A percentile compares a stretch with the other conserved stretches of the same genome.
phyloP scores from a whole-genome alignment of 2,797 vertebrate species.

The Paramormyrops hopkinsi region DNA sequence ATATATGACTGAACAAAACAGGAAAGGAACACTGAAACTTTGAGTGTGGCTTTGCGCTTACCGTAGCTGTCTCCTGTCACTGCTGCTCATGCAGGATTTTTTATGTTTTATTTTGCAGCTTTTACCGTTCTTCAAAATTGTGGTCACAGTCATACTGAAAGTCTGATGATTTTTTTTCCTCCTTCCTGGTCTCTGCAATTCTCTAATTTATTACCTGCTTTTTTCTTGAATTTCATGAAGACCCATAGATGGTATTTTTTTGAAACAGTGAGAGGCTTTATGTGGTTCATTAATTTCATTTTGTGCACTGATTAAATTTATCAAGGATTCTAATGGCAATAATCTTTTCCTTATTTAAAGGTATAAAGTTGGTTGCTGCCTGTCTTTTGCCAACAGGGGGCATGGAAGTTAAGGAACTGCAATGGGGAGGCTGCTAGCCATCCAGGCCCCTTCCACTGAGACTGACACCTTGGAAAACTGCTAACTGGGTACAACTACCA shows the following conservation, averaged over 20 bases:
- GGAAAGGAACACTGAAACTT: not conserved
- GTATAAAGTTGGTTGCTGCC: not conserved
- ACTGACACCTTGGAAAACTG: not conserved
- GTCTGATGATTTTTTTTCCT: not conserved
- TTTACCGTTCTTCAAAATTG: not conserved
- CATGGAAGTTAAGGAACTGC: not conserved
- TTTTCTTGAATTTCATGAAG: not conserved
- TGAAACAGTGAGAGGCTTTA: not conserved
- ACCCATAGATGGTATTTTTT: not conserved
- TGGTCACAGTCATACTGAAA: not conserved
- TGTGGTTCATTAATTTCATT: not conserved
- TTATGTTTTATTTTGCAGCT: not conserved
- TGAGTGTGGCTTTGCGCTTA: not conserved
- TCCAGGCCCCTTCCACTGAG: not conserved
- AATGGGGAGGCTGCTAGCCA: not conserved
- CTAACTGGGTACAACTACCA: not conserved
- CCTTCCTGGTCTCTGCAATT: not conserved
- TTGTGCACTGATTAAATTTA: not conserved
- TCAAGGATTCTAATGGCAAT: not conserved
- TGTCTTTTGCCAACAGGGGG: not conserved
- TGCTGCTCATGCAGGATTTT: not conserved
- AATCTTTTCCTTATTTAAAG: not conserved
- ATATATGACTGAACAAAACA: not conserved
- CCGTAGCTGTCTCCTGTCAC: not conserved
- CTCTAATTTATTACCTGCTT: not conserved